Base-by-base conservation (phyloP, 1,140 invertebrate species). In the Pogonomyrmex barbatus region DNA sequence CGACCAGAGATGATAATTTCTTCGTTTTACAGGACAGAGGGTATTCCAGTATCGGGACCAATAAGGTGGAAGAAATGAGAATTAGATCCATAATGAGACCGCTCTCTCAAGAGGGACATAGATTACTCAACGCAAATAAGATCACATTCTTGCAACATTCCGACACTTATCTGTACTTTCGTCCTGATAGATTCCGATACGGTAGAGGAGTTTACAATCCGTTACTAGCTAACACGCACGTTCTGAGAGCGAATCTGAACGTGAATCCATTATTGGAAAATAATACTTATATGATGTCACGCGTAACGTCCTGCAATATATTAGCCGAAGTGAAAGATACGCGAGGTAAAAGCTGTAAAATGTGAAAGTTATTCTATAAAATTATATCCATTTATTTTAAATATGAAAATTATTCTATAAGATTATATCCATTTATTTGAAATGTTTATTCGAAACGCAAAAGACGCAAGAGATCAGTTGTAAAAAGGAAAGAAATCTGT, bases 141-240 rank as follows among this genome's bases (percentile, higher is more conserved):
- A 85, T 73, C 30, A 52, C 52, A 3, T 36, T 68, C 12, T 10
- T 45, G 2, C 56, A 62, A 62, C 39, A 50, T 67, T 88, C 76
- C n/a, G 75, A 90, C 56, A 86, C 83, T 14, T 89, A 47, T 73
- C 63, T 90, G 36, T 85, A 75, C 58, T 42, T 85, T 70, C 70
- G 58, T 24, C 39, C 17, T 5, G 62, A 60, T 30, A 45, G 83
- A 75, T 73, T 78, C 8, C 67, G 42, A 47, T 54, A 60, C 4
- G 52, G 10, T 5, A 63, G n/a, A 36, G 33, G 58, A 33, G 5
- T 56, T 5, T 17, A 8, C 12, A 9, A 36, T 39, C 36, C 14
- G 0, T 45, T 67, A 17, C n/a, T 81, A 39, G 30, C 62, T 50
- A 58, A 58, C 47, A 47, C 42, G 6, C 12, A 12, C 36, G 17